These are phyloP conservation scores for Spinus olivaceus DNA, from an alignment of 2,797 vertebrate species.

Conservation along the genomic window DNA sequence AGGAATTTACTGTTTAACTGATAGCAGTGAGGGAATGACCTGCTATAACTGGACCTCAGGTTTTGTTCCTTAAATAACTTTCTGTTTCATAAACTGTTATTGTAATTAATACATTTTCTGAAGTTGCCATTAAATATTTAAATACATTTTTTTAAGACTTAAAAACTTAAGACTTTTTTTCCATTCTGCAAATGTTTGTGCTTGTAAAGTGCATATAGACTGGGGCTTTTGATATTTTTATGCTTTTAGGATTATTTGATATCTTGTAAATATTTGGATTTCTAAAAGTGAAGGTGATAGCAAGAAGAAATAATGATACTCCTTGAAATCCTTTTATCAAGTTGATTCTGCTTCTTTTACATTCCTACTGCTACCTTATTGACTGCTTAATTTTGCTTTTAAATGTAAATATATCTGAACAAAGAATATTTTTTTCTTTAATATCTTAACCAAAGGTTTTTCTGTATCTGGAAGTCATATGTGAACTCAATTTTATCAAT, in stretches of 20 bases:
- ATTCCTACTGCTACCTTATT: not conserved
- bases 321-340: not conserved
- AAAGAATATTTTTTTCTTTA: not conserved
- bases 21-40: not conserved
- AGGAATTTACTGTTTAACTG: not conserved
- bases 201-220: not conserved
- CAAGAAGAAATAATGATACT: not conserved
- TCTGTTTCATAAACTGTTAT: not conserved
- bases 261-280: not conserved
- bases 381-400: not conserved
- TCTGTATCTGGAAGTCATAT: not conserved
- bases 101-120: not conserved
- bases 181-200: not conserved
- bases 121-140: not conserved
- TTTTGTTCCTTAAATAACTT: not conserved
- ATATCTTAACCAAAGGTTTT: not conserved
- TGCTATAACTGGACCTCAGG: not conserved
- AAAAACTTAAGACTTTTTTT: not conserved
- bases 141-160: not conserved
- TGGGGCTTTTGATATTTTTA: not conserved
- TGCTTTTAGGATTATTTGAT: not conserved
- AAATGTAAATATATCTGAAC: not conserved
- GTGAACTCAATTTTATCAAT: not conserved
- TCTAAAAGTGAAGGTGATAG: not conserved
- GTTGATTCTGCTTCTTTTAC: not conserved